Evolutionary conservation across 2,888 invertebrate species (phyloP), one percentile per base, ranked within the genome.

Genomic region (Zeuzera pyrina): DNA sequence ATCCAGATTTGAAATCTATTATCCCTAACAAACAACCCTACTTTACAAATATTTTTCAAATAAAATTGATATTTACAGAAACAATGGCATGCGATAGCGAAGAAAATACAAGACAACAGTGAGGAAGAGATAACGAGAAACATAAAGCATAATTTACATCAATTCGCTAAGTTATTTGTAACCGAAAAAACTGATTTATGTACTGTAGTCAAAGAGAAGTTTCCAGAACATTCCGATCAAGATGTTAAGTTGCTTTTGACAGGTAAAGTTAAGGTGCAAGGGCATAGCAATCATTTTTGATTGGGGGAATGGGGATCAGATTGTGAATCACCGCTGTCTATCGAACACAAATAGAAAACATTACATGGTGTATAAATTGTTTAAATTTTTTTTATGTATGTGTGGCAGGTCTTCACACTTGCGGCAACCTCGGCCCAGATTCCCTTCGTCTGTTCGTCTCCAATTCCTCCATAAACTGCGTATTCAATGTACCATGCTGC

Each of bases 401-500:
- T n/a, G n/a, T n/a, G 25, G 59, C 86, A 55, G 96, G 96, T 7
- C 84, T 97, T 4, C 97, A 97, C 59, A 95, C 96, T 0, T 97
- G 97, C 64, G 97, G 97, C 0, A 89, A 92, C 70, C 76, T 97
- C 3, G 91, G 92, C 0, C 81, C 93, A 1, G 88, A 88, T 7
- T 89, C 89, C 23, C 71, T 95, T 1, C 87, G 87, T 38, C 79
- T 93, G 8, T 96, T 94, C 58, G 57, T 77, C 2, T 49, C 67
- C 0, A 87, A 86, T 36, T 34, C 72, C 0, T 57, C 83, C 14
- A 84, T 89, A 0, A 79, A 74, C 35, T 85, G 87, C 0, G 59
- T 95, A 1, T 90, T 93, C 51, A 91, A 91, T 57, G 91, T 97
- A 21, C 94, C 95, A 0, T 97, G 97, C 61, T 97, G 97, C 60